phyloP scores from a whole-genome alignment of 2,113 vertebrate species.

The Triplophysa tibetana region DNA sequence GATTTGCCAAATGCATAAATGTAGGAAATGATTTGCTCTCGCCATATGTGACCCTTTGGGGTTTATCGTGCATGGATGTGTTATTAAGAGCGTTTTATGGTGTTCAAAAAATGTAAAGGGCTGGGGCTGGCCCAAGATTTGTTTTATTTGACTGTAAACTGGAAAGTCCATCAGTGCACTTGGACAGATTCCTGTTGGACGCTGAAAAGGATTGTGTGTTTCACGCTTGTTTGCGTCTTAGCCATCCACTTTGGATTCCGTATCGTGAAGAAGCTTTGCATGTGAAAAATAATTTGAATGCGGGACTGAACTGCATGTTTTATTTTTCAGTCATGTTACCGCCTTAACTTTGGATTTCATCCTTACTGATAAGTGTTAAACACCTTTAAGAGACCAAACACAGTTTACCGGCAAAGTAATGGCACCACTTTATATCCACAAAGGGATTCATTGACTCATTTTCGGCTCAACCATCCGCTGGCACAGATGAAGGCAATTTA shows the following conservation, averaged over 20 bases:
- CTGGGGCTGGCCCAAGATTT: too few relatives aligned
- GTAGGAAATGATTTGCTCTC: not conserved
- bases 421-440: not conserved
- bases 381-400: not conserved
- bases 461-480: not conserved
- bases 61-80: not conserved
- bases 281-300: not conserved
- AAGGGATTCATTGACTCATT: not conserved
- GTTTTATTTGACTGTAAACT: too few relatives aligned
- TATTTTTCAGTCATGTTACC: too few relatives aligned
- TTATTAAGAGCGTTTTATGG: not conserved
- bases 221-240: not conserved
- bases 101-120: not conserved
- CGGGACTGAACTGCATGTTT: too few relatives aligned
- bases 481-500: not conserved
- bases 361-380: not conserved
- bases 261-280: not conserved
- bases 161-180: not conserved
- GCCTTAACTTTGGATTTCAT: not conserved
- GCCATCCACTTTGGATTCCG: not conserved
- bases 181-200: not conserved
- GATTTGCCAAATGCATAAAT: not conserved
- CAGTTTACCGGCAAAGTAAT: not conserved
- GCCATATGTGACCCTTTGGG: not conserved
- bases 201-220: not conserved